A percentile compares a stretch with the other conserved stretches of the same genome.
Conservation (phyloP, 2,797 vertebrate genomes). For the Antennarius maculatus region DNA sequence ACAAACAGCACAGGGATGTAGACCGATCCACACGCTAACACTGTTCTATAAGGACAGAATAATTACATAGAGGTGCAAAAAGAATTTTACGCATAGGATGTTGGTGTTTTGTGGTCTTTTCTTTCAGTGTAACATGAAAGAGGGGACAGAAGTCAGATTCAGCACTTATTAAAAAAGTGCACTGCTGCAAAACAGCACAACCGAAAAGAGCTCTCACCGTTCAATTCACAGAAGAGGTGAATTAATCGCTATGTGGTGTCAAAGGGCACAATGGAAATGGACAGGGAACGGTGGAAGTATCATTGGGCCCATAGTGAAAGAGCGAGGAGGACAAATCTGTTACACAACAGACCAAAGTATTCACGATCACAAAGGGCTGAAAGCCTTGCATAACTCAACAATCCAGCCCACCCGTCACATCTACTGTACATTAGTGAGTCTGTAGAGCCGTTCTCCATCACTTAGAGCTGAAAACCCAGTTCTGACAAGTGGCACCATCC, state of each 20-base stretch:
- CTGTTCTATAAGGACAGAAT: background rate
- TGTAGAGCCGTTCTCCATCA: conserved; percentile 72
- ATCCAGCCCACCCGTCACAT: conserved; percentile 75
- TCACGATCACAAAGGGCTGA: conserved; percentile 65
- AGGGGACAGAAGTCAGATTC: conserved; percentile 27
- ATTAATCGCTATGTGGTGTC: conserved; percentile 49
- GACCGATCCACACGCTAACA: background rate
- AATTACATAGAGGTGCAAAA: background rate
- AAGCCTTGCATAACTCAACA: conserved; percentile 79
- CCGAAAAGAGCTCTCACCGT: conserved; percentile 41
- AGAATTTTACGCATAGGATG: too few species aligned
- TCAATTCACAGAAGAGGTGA: conserved; percentile 56
- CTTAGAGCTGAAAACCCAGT: conserved; percentile 72
- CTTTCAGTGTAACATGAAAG: conserved; percentile 4
- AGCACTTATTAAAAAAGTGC: conserved; percentile 38
- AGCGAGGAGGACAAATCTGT: conserved; percentile 59
- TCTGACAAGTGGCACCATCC: conserved; percentile 75
- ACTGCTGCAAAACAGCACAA: conserved; percentile 37
- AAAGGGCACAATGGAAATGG: conserved; percentile 66
- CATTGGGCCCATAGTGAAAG: conserved; percentile 52
- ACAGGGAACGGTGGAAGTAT: conserved; percentile 58
- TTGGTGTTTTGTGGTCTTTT: conserved; percentile 13
- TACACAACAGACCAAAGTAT: conserved; percentile 70
- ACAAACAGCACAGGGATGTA: background rate
- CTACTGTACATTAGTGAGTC: conserved; percentile 75